Evolutionary conservation across 2,888 invertebrate species (phyloP).

Genomic region (Drosophila mulleri): DNA sequence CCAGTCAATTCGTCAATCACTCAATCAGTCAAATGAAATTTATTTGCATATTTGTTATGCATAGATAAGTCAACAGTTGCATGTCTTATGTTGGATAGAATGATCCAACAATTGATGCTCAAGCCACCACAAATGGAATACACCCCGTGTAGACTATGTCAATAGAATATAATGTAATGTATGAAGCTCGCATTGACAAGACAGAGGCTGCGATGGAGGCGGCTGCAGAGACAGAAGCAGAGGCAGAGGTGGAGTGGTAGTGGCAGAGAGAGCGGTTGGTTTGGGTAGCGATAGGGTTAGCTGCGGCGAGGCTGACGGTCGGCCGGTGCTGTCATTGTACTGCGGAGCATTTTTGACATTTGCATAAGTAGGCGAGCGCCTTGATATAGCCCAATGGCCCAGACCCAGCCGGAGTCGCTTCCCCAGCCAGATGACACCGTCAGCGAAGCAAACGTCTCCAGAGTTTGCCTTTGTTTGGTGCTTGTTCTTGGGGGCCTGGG

Average conservation of each 20-base stretch:
- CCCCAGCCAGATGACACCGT: constrained; percentile 8
- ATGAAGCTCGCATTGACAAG: neutral
- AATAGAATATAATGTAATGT: constrained; percentile 20
- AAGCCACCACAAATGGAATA: constrained; percentile 14
- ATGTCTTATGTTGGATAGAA: constrained; percentile 3
- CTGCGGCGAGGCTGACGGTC: constrained; percentile 3
- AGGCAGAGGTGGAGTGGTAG: neutral
- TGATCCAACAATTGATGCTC: constrained; percentile 10
- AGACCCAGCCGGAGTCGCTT: constrained; percentile 8
- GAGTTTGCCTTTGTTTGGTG: constrained; percentile 50
- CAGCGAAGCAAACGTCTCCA: constrained; percentile 20
- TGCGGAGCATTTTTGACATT: constrained; percentile 71
- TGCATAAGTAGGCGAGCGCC: constrained; percentile 63
- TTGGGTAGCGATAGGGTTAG: constrained; percentile 7
- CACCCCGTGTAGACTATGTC: constrained; percentile 9
- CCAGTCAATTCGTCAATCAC: constrained; percentile 1
- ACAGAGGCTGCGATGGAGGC: neutral
- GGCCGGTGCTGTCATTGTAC: constrained; percentile 64
- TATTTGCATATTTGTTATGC: constrained; percentile 3
- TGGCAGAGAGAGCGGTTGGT: neutral
- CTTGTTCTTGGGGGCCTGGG: constrained; percentile 27
- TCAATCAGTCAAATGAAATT: neutral
- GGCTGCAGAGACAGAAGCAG: neutral
- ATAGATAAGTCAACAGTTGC: constrained; percentile 12
- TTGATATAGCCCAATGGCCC: constrained; percentile 24